Base-by-base conservation (phyloP, 2,888 invertebrate species). In the Pyrrhosoma nymphula region DNA sequence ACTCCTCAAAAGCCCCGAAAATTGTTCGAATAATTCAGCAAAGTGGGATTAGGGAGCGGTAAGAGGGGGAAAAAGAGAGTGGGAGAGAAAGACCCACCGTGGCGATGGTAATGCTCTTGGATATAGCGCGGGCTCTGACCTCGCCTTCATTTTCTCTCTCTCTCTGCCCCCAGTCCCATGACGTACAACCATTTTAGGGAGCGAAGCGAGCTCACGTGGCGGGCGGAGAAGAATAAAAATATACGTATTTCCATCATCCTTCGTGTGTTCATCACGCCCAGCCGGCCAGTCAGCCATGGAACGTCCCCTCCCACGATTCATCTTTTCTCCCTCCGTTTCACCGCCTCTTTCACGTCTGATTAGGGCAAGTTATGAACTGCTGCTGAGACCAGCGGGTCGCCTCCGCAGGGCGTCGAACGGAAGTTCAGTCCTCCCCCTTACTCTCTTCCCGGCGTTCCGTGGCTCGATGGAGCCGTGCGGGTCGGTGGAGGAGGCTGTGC, bases 341-440 rank as follows among this genome's bases (percentile, higher is more conserved):
- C 82, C 35, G 6, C 4, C 14, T 18, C 14, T 35, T 82, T 82
- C 69, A 82, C 82, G 82, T 82, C 82, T 82, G 82, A 82, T 82
- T 82, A 35, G 82, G n/a, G 82, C 82, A 18, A 82, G 82, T 82
- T 82, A 82, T 82, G 82, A 82, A 82, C 82, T 35, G 69, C 69
- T 16, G 82, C 69, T 23, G n/a, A n/a, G 69, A 26, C 69, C 82
- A 35, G 82, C 82, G 82, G 30, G 82, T 30, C 69, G 69, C 26
- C 69, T 0, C 69, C 14, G 35, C 35, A 18, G 30, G 30, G 82
- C 35, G 30, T 82, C 82, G 82, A 35, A 82, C 82, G 82, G 82
- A 82, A 82, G 82, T 82, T 82, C 82, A 18, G 47, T 47, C 82
- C 82, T 18, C 16, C 16, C 10, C 18, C 26, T 2, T 60, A 2